A percentile compares a stretch with the other conserved stretches of the same genome.
Conservation (phyloP, 35 echinoderm and acorn worm species). For the Strongylocentrotus purpuratus region DNA sequence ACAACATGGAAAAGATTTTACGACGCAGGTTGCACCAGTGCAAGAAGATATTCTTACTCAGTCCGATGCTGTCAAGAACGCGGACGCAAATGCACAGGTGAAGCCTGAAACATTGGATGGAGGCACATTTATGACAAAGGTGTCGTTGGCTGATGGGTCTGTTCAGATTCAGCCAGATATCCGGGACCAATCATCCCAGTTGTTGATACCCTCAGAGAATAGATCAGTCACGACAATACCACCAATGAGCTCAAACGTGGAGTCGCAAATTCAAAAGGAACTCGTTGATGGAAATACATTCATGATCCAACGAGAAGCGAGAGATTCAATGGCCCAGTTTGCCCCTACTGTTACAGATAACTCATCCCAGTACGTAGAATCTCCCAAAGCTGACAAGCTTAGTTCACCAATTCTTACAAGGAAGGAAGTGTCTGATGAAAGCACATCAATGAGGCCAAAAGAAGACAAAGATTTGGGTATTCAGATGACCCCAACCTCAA, state of each 20-base stretch:
- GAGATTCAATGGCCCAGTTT: neutral
- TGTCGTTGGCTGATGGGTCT: neutral
- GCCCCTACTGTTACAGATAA: neutral
- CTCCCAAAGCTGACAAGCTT: neutral
- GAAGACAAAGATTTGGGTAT: neutral
- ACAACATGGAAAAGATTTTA: neutral
- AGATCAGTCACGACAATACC: neutral
- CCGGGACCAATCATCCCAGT: slow-evolving; percentile 30
- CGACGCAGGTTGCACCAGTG: neutral
- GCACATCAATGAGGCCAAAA: neutral
- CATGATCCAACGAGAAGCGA: neutral
- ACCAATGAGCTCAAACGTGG: neutral
- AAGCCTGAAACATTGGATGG: slow-evolving; percentile 47
- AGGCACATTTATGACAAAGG: slow-evolving; percentile 32
- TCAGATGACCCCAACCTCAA: neutral
- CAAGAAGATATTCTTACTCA: neutral
- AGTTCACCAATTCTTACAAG: neutral
- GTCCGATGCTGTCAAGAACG: neutral
- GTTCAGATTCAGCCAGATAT: neutral
- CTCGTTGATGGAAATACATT: neutral
- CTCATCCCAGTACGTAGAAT: neutral
- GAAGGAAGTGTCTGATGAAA: neutral
- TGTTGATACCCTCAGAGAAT: neutral
- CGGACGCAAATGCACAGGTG: slow-evolving; percentile 12
- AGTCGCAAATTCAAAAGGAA: neutral